These are phyloP conservation scores for Pterocles burchelli DNA, from an alignment of 2,113 vertebrate species.

Conservation along the genomic window DNA sequence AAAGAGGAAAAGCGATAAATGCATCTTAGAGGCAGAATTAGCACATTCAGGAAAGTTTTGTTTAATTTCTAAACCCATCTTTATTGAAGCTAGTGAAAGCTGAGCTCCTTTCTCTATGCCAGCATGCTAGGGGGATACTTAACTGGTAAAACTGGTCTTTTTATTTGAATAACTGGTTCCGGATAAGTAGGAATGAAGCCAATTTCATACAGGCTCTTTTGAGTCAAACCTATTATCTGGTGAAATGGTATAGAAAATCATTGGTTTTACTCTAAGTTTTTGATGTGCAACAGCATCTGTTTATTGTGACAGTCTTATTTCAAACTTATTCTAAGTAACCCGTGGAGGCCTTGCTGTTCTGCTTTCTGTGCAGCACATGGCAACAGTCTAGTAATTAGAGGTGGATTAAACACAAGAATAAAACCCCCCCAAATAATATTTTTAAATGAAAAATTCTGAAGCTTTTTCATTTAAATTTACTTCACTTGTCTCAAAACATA, in stretches of 20 bases:
- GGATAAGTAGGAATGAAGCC: not conserved
- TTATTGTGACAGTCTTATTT: slow-evolving; percentile 1
- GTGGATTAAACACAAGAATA: not conserved
- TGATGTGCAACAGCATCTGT: not conserved
- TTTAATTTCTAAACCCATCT: not conserved
- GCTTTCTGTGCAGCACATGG: not conserved
- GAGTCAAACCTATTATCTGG: not conserved
- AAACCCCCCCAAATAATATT: fast-evolving
- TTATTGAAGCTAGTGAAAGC: not conserved
- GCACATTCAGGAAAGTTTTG: fast-evolving
- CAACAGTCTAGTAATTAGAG: not conserved
- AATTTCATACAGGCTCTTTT: slow-evolving; percentile 23
- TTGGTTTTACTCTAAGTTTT: not conserved
- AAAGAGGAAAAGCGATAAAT: not conserved
- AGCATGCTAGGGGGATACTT: not conserved
- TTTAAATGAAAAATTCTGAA: not conserved
- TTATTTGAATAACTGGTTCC: not conserved
- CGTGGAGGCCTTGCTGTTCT: not conserved
- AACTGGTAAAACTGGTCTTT: not conserved
- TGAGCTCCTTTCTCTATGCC: not conserved
- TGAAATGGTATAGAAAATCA: slow-evolving; percentile 43
- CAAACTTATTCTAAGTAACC: not conserved
- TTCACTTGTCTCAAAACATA: not conserved
- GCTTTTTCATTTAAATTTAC: not conserved
- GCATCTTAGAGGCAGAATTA: not conserved